Base-by-base conservation (phyloP, 2,113 vertebrate genomes). In the Syrrhaptes paradoxus region DNA sequence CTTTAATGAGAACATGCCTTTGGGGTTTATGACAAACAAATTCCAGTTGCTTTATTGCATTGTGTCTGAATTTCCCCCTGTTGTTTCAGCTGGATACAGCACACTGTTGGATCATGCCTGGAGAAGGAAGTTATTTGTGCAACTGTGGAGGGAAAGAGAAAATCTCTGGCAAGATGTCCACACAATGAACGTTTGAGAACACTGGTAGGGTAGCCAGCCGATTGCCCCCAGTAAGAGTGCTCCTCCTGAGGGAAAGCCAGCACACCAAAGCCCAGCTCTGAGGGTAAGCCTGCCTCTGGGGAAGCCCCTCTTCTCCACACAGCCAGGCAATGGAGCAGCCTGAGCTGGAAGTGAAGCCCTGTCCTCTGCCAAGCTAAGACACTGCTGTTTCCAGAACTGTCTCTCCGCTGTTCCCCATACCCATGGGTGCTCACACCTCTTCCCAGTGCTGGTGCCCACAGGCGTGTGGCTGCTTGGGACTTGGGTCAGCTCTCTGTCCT, bases 31-130 rank as follows among this genome's bases (percentile, higher is more conserved):
- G 85, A 82, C 87, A 86, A 83, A 82, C 75, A 85, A 88, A 86
- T 93, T 86, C 87, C 90, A 93, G 80, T 66, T 78, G 76, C 43
- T 85, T 65, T 94, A 85, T 70, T 83, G 52, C 52, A 86, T 82
- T 89, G 90, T 91, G 79, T 86, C 62, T 89, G 67, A 86, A 71
- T 71, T 95, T 82, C 71, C 90, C 79, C n/a, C 72, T 66, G 48
- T 70, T 4, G 4, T 46, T 96, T 85, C 71, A 79, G 61, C 46
- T 89, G 90, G 84, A 82, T 74, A 57, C 46, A 82, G 90, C 36
- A 31, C 49, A 22, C 62, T 91, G 75, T 54, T 70, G 73, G 74
- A 93, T 66, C 45, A 34, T 51, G 62, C 46, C 38, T 72, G 52
- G 73, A 95, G 81, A 84, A 89, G 55, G 65, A 94, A 93, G 62